Base-by-base conservation (phyloP, 2,113 vertebrate genomes). In the Aspidoscelis tigris region DNA sequence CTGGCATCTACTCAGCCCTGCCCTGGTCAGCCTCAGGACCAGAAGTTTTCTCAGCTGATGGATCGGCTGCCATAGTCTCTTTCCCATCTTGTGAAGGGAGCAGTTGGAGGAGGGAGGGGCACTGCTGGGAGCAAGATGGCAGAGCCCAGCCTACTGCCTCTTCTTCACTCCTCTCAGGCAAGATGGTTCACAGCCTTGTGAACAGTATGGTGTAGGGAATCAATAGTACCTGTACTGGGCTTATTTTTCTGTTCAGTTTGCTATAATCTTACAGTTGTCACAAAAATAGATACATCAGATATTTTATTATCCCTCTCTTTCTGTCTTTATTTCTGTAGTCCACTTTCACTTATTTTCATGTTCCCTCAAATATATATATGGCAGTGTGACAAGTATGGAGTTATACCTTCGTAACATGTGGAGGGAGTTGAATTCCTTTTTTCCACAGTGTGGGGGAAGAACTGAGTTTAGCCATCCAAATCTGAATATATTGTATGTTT, bases 261-360 rank as follows among this genome's bases (percentile, higher is more conserved):
- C 58, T 84, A 66, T 84, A 22, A 76, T 85, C 77, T 88, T 85
- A 68, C 77, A 76, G 10, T 41, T 44, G 53, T 33, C 61, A 16
- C 47, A 50, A 50, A 73, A 10, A 39, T 64, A 83, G 77, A 50
- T 50, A 50, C 47, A 50, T 39, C 84, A 22, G 81, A 86, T 88
- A 85, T 84, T 21, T 66, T 33, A 66, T 20, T 80, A 84, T 0
- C 33, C 11, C 73, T 80, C 39, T 73, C 41, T 18, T 53, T 82
- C 86, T 68, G 74, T 22, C 80, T 82, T 72, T 86, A 77, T 77
- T 82, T 41, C 69, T 73, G 50, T 44, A 39, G 12, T 73, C 90
- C 11, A 2, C 7, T 79, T 12, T 86, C 41, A 84, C 20, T 84
- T 87, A 68, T 68, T 68, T 4, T n/a, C 72, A 47, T 87, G 72